These are phyloP conservation scores for Crenichthys baileyi DNA, from an alignment of 2,797 vertebrate species.

Conservation along the genomic window DNA sequence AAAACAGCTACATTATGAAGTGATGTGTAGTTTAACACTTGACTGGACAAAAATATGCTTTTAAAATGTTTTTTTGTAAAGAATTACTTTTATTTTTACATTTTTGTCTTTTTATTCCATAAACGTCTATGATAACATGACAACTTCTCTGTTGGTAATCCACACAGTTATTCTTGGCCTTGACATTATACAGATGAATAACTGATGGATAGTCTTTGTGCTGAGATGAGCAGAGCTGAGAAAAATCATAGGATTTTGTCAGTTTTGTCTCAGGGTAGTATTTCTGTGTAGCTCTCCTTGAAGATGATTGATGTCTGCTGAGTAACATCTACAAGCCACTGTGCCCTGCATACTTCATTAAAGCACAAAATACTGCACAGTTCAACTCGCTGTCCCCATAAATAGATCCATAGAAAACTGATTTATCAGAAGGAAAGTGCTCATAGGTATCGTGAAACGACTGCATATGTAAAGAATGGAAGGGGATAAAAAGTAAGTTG, in stretches of 20 bases:
- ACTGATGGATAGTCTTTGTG: not conserved
- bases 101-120: not conserved
- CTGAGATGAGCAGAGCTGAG: slow-evolving; percentile 10
- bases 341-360: slow-evolving; percentile 55
- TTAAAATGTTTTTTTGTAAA: not conserved
- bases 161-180: not conserved
- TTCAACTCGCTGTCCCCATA: slow-evolving; percentile 47
- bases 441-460: slow-evolving; percentile 52
- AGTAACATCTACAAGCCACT: slow-evolving; percentile 54
- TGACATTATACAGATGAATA: not conserved
- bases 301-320: slow-evolving; percentile 69
- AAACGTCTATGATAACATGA: not conserved
- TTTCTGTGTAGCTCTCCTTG: slow-evolving; percentile 46
- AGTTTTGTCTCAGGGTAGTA: slow-evolving; percentile 37
- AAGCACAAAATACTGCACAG: slow-evolving; percentile 68
- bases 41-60: no score
- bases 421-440: slow-evolving; percentile 67
- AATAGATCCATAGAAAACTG: slow-evolving; percentile 44
- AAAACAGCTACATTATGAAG: not conserved
- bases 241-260: slow-evolving; percentile 36
- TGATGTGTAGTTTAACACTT: not conserved
- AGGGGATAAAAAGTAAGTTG: slow-evolving; percentile 33
- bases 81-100: not conserved
- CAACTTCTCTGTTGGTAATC: not conserved
- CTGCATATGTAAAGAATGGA: slow-evolving; percentile 57